These are phyloP conservation scores for Zophobas atratus DNA, from an alignment of 1,140 invertebrate genomes.

Conservation along the genomic window DNA sequence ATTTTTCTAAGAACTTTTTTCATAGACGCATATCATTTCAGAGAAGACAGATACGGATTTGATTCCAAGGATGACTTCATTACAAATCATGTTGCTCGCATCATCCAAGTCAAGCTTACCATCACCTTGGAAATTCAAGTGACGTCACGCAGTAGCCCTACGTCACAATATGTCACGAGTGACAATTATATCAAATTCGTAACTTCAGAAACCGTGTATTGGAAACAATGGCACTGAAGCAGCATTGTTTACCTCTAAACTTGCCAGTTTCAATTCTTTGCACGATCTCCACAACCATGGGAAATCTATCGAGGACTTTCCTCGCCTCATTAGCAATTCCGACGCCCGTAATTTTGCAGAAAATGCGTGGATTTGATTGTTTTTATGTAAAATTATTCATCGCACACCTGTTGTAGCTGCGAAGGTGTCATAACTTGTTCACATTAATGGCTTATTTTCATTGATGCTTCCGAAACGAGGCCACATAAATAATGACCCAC, in stretches of 20 bases:
- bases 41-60: too few relatives aligned
- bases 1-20: too few relatives aligned
- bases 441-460: slow-evolving; percentile 1
- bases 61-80: too few relatives aligned
- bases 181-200: too few relatives aligned
- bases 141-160: too few relatives aligned
- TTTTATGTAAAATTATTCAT: slow-evolving; percentile 1
- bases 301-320: slow-evolving; percentile 1
- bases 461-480: background rate
- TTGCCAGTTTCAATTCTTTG: background rate
- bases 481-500: slow-evolving; percentile 1
- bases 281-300: background rate
- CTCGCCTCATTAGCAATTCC: background rate
- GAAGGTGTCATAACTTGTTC: background rate
- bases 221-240: too few relatives aligned
- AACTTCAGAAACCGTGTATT: too few relatives aligned
- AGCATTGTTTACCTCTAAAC: background rate
- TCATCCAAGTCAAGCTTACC: too few relatives aligned
- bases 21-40: too few relatives aligned
- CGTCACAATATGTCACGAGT: too few relatives aligned
- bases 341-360: background rate
- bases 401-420: background rate
- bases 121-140: too few relatives aligned
- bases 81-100: too few relatives aligned
- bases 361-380: background rate